Evolutionary conservation across 2,888 invertebrate genomes (phyloP).

Genomic region (Altica lythri): DNA sequence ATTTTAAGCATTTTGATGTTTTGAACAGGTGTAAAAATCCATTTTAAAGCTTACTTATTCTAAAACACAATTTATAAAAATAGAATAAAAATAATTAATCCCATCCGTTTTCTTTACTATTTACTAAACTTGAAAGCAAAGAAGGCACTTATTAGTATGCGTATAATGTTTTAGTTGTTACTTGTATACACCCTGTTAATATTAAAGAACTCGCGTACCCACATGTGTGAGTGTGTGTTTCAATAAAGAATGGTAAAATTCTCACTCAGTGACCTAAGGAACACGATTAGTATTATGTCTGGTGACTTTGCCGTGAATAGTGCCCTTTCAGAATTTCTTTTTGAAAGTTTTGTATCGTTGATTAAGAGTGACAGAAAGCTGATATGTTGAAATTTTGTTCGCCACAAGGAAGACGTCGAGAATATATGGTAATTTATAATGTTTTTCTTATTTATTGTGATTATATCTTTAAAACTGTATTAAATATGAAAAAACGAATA

Average conservation of each 20-base stretch:
- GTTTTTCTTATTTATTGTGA: conserved; percentile 3
- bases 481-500: too few relatives aligned
- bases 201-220: conserved; percentile 24
- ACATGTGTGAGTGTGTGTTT: conserved; percentile 21
- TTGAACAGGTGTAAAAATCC: too few relatives aligned
- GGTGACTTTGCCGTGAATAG: conserved; percentile 19
- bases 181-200: conserved; percentile 15
- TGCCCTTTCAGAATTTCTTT: conserved; percentile 20
- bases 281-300: conserved; percentile 29
- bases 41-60: too few relatives aligned
- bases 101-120: too few relatives aligned
- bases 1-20: too few relatives aligned
- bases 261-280: conserved; percentile 35
- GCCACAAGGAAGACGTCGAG: conserved; percentile 46
- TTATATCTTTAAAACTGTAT: background rate
- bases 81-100: too few relatives aligned
- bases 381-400: conserved; percentile 58
- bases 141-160: too few relatives aligned
- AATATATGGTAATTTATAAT: conserved; percentile 41
- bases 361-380: conserved; percentile 1
- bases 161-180: background rate
- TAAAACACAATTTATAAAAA: too few relatives aligned
- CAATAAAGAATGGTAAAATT: conserved; percentile 29
- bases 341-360: conserved; percentile 4
- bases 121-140: too few relatives aligned